Evolutionary conservation across 1,140 invertebrate genomes (phyloP).

Genomic region (Berghia stephanieae): DNA sequence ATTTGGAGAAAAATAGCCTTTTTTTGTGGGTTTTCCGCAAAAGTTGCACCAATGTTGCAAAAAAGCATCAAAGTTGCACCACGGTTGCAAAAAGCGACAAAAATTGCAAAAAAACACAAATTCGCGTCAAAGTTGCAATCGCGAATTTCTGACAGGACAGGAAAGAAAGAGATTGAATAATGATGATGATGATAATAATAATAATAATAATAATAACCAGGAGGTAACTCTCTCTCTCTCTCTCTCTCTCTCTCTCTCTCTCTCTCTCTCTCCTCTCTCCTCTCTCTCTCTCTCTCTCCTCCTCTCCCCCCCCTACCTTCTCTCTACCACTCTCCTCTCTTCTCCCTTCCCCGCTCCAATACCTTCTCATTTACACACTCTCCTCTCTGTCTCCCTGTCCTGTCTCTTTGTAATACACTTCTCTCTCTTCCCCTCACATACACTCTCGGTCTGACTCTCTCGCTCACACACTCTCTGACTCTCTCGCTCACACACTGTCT

Average conservation of each 20-base stretch:
- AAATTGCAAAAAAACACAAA: too few species aligned
- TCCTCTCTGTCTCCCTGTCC: neutral
- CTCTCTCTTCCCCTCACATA: neutral
- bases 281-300: slow-evolving; percentile 18
- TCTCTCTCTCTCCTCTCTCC: too few species aligned
- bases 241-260: neutral
- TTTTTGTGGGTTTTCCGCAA: too few species aligned
- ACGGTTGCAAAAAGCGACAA: too few species aligned
- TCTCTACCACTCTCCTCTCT: neutral
- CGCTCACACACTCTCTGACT: slow-evolving; percentile 14
- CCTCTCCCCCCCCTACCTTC: slow-evolving; percentile 10
- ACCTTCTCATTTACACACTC: neutral
- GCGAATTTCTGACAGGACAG: too few species aligned
- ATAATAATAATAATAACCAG: neutral
- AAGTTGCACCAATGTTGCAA: too few species aligned
- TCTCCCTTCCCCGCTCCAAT: neutral
- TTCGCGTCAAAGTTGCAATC: too few species aligned
- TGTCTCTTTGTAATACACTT: neutral
- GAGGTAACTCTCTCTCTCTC: neutral
- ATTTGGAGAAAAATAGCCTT: too few species aligned
- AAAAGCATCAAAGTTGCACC: too few species aligned
- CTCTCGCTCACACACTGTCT: neutral
- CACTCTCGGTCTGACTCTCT: slow-evolving; percentile 10
- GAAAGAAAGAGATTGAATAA: too few species aligned
- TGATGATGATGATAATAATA: too few species aligned